Conservation (phyloP, 1,140 invertebrate genomes). For the Musca vetustissima region DNA sequence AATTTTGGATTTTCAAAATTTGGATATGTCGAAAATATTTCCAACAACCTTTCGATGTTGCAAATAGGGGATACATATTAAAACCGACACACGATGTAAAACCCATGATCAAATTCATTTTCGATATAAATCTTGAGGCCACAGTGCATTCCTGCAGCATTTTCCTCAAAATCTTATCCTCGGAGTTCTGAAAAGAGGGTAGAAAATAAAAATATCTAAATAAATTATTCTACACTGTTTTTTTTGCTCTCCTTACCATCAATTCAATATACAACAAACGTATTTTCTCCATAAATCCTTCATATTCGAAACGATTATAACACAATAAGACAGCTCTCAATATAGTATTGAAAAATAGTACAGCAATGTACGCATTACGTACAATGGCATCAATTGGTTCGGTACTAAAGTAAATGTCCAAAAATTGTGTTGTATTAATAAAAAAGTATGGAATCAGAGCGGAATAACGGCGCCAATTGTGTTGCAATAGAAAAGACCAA, state of each 20-base stretch:
- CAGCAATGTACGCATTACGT: conserved; percentile 40
- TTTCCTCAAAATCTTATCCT: conserved; percentile 1
- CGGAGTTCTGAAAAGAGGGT: background rate
- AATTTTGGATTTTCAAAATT: background rate
- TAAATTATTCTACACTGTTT: too few relatives aligned
- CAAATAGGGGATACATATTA: conserved; percentile 47
- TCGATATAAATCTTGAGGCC: conserved; percentile 37
- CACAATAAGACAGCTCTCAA: too few relatives aligned
- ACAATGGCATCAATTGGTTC: conserved; percentile 46
- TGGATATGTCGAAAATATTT: background rate
- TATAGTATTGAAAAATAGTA: too few relatives aligned
- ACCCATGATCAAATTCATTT: conserved; percentile 45
- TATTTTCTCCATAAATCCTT: conserved; percentile 38
- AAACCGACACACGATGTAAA: conserved; percentile 44
- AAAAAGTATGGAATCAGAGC: conserved; percentile 38
- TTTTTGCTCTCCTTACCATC: conserved; percentile 29
- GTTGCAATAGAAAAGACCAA: conserved; percentile 47
- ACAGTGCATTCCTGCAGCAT: conserved; percentile 36
- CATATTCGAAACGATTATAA: too few relatives aligned
- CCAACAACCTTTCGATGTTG: conserved; percentile 36
- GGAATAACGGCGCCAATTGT: conserved; percentile 47
- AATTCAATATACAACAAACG: too few relatives aligned
- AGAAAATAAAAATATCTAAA: background rate
- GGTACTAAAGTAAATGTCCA: conserved; percentile 45
- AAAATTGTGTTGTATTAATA: conserved; percentile 45